Conservation (phyloP, 2,797 vertebrate genomes). For the Masticophis lateralis region DNA sequence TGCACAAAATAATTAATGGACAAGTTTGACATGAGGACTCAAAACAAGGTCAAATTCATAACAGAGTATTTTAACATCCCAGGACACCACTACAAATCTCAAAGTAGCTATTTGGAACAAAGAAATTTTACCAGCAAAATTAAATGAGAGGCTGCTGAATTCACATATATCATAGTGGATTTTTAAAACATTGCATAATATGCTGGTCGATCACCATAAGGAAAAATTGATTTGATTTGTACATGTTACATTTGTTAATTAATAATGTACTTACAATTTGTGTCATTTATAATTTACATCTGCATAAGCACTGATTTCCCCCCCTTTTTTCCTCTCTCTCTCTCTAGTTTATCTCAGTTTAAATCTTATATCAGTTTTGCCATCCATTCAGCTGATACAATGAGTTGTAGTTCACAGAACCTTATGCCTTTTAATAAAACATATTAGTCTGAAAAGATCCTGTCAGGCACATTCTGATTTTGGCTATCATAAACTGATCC, state of each 20-base stretch:
- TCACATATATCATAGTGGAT: background rate
- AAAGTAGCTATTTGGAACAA: background rate
- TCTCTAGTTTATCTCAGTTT: background rate
- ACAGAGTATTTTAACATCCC: background rate
- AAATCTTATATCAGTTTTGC: background rate
- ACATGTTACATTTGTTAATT: background rate
- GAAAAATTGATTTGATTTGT: background rate
- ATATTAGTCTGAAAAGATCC: background rate
- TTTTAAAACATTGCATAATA: background rate
- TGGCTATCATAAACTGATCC: background rate
- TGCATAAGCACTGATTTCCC: background rate
- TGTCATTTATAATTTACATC: background rate
- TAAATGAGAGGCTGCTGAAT: background rate
- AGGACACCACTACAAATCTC: background rate
- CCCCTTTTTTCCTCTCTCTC: background rate
- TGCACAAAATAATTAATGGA: background rate
- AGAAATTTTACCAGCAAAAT: background rate
- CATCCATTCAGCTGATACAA: background rate
- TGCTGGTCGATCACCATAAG: background rate
- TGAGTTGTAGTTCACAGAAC: background rate
- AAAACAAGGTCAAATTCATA: background rate
- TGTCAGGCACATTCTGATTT: background rate
- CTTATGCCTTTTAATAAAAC: background rate
- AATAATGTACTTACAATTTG: background rate
- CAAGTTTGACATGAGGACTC: background rate